Conservation (phyloP, 2,113 vertebrate genomes). For the Solea senegalensis region DNA sequence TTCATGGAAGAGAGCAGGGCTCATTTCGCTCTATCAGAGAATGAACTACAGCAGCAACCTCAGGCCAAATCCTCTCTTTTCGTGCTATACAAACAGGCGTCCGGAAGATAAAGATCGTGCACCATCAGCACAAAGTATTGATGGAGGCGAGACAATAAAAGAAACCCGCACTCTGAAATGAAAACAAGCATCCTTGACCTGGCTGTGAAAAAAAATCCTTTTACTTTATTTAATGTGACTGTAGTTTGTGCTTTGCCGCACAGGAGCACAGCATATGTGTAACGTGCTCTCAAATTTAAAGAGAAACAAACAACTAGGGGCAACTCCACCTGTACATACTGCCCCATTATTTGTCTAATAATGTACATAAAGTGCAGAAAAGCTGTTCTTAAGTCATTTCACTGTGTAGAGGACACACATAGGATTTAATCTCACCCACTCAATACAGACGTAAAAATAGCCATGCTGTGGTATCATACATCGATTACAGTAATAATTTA, state of each 20-base stretch:
- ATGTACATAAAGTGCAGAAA: constrained; percentile 59
- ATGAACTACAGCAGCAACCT: constrained; percentile 67
- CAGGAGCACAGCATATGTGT: constrained; percentile 38
- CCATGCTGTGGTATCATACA: neutral
- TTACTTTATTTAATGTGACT: constrained; percentile 45
- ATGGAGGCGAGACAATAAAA: constrained; percentile 78
- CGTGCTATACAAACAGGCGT: constrained; percentile 75
- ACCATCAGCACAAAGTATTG: constrained; percentile 82
- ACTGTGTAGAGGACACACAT: constrained; percentile 42
- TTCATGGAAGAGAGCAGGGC: constrained; percentile 54
- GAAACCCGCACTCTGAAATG: constrained; percentile 72
- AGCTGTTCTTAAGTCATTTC: constrained; percentile 54
- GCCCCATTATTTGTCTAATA: constrained; percentile 43
- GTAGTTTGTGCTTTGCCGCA: constrained; percentile 1
- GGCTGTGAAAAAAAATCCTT: constrained; percentile 51
- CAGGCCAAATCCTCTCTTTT: constrained; percentile 79
- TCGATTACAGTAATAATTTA: neutral
- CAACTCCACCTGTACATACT: constrained; percentile 57
- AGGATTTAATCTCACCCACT: constrained; percentile 26
- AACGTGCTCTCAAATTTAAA: constrained; percentile 50
- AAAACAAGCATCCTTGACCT: constrained; percentile 80
- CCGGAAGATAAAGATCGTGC: constrained; percentile 78
- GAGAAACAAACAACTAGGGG: constrained; percentile 44
- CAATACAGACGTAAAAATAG: neutral
- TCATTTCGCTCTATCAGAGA: constrained; percentile 66